Percentiles rank a stretch among this genome's conserved stretches.
Evolutionary conservation across 1,140 invertebrate species (phyloP).

Genomic region (Lepidostoma basale): DNA sequence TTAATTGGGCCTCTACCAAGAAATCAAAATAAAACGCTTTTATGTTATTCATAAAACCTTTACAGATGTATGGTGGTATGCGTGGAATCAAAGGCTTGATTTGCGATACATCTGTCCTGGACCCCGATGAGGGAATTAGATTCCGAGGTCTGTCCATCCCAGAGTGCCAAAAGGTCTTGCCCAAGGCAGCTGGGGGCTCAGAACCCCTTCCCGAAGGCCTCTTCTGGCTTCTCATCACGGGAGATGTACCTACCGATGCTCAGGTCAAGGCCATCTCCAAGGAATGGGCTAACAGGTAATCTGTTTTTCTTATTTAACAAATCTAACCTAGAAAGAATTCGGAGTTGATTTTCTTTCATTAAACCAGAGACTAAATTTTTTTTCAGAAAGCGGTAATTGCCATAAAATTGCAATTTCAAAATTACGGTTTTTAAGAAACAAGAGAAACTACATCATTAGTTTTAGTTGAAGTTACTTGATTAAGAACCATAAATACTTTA

Average conservation of each 20-base stretch:
- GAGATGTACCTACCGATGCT: conserved; percentile 84
- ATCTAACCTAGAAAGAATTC: no score
- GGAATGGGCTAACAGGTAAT: conserved; percentile 88
- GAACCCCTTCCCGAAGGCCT: conserved; percentile 95
- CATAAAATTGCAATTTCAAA: no score
- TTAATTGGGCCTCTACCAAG: no score
- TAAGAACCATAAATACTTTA: no score
- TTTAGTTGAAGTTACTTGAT: no score
- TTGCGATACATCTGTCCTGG: conserved; percentile 93
- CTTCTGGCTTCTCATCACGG: conserved; percentile 94
- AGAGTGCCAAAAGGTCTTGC: conserved; percentile 90
- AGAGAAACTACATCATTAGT: no score
- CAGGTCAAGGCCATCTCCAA: conserved; percentile 85
- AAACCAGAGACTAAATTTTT: no score
- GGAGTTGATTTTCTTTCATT: no score
- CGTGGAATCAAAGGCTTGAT: conserved; percentile 93
- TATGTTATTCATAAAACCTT: not conserved
- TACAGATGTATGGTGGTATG: conserved; percentile 96
- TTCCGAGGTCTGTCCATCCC: conserved; percentile 96
- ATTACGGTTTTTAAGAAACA: no score
- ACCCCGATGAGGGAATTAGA: conserved; percentile 93
- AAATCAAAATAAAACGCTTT: no score
- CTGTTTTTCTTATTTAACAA: no score
- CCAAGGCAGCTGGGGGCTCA: conserved; percentile 81
- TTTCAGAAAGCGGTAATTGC: no score